Evolutionary conservation across 2,797 vertebrate species (phyloP), one percentile per base, ranked within the genome.

Genomic region (Arnoldichthys spilopterus): DNA sequence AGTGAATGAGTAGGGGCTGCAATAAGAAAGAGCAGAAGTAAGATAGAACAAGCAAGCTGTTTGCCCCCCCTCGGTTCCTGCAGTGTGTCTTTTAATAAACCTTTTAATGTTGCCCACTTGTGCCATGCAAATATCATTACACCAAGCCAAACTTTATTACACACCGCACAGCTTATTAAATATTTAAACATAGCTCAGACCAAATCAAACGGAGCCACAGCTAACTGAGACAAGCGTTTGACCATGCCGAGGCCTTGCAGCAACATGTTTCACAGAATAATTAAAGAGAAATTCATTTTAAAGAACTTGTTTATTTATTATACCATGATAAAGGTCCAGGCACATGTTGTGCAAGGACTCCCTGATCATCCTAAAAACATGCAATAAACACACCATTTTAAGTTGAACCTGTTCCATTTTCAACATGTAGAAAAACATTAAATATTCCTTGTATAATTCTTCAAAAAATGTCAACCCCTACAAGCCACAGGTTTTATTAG

Each of bases 61-160:
- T 43, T 58, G 26, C 79, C 32, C 13, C 40, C 28, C 66, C 54
- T 15, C 59, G 68, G 43, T 74, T 72, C 30, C 66, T 43, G 15
- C 40, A 72, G 64, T 58, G 68, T 20, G 34, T 86, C 58, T 85
- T 83, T 89, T 83, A 85, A 86, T 82, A 85, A 82, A 74, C 22
- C 73, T 72, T 76, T 81, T 88, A 77, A 77, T 87, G 78, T 88
- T 73, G 71, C 81, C 83, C 78, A 77, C 56, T 76, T 78, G 78
- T 85, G 81, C 45, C 82, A 73, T 69, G 76, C 78, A 87, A 85
- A 83, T 83, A 82, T 76, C 76, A 87, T 82, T 87, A 86, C 69
- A 74, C 85, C 76, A 34, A 63, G 53, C 66, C 20, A 82, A 81
- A 78, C 72, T 64, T 68, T 69, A 82, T 81, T 72, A 83, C 45